phyloP scores from a whole-genome alignment of 2,113 vertebrate genomes.

The Natator depressus region DNA sequence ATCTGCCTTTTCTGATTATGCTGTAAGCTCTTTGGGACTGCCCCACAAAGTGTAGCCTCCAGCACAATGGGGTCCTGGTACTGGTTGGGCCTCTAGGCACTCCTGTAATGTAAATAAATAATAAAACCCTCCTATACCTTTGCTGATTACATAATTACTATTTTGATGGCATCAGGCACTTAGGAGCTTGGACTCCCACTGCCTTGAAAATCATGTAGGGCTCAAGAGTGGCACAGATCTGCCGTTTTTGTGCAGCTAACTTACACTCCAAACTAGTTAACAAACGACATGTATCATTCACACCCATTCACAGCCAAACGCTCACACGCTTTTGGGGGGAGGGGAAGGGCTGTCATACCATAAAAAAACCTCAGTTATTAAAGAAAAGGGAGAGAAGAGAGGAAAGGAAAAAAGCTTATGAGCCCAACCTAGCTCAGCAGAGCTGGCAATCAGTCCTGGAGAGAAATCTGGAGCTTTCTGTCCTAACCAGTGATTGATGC shows the following conservation, averaged over 20 bases:
- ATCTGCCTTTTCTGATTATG: neutral
- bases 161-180: neutral
- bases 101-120: neutral
- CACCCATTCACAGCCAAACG: neutral
- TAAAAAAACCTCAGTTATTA: neutral
- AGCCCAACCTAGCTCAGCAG: slow-evolving; percentile 36
- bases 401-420: neutral
- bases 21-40: neutral
- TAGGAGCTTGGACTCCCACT: neutral
- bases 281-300: neutral
- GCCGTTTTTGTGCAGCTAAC: neutral
- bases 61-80: neutral
- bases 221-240: neutral
- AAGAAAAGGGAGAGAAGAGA: slow-evolving; percentile 31
- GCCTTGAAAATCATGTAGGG: neutral
- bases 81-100: neutral
- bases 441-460: neutral
- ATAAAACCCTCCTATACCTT: neutral
- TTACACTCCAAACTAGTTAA: neutral
- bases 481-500: neutral
- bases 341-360: slow-evolving; percentile 9
- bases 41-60: neutral
- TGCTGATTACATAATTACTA: neutral
- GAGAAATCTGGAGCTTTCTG: neutral
- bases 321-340: slow-evolving; percentile 15